Base-by-base conservation (phyloP, 1,140 invertebrate genomes). In the Leptinotarsa undecemlineata region DNA sequence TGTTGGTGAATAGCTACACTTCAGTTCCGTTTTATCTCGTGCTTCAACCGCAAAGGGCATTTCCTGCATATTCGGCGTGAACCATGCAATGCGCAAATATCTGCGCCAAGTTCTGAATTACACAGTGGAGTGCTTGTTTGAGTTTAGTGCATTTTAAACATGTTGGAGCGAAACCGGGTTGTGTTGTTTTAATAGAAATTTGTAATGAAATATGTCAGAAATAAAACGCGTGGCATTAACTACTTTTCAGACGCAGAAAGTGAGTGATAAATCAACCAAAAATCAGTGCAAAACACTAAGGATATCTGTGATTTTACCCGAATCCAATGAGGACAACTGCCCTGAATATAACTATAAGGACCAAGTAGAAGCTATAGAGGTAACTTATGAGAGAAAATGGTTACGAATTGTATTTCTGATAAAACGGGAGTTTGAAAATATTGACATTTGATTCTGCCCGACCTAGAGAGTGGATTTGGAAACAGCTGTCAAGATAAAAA, bases 331-430 rank as follows among this genome's bases (percentile, higher is more conserved):
- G 82, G 86, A 87, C 85, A 87, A 87, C 84, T 91, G 88, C 86
- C 88, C 90, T 70, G 90, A 91, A 85, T 90, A 88, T 86, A 90
- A 89, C 85, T 92, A 90, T 85, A 86, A 86, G 79, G 88, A 90
- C 77, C 87, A 91, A 79, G 83, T 91, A 78, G 89, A 87, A 84
- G 82, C 86, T 81, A 87, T 85, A 80, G 88, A 90, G 88, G 90
- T 90, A 86, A 89, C 87, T 88, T 81, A 77, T 81, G 81, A 83
- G 80, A 83, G 78, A 84, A 83, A 85, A 84, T 84, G 81, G 80
- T 85, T 80, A 84, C 80, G 76, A 82, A 76, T 80, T 79, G 61
- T 57, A 74, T 69, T 73, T 69, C 57, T 48, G 66, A 75, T 47
- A 23, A 21, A 70, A 71, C 8, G 73, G 23, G 11, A 26, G 57